Evolutionary conservation across 53 echinoderm and acorn worm genomes (phyloP).

Genomic region (Paelopatides confundens): DNA sequence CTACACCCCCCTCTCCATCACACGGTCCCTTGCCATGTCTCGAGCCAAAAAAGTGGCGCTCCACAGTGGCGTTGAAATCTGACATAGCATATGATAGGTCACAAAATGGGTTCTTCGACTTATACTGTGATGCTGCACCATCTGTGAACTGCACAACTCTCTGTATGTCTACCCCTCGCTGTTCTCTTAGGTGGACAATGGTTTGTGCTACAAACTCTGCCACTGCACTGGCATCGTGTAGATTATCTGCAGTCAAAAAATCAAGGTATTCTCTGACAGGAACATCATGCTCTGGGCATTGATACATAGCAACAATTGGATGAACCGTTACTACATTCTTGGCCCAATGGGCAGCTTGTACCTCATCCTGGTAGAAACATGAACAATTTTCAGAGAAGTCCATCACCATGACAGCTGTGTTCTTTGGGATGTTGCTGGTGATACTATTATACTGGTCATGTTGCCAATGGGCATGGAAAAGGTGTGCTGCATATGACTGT

Average conservation of each 20-base stretch:
- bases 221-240: constrained; percentile 63
- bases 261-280: constrained; percentile 59
- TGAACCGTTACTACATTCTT: constrained; percentile 61
- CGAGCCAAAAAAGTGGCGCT: constrained; percentile 69
- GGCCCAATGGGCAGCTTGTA: constrained; percentile 41
- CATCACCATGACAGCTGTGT: constrained; percentile 42
- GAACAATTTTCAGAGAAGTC: constrained; percentile 38
- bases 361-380: constrained; percentile 52
- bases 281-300: constrained; percentile 47
- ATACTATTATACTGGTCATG: constrained; percentile 40
- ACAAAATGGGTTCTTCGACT: constrained; percentile 59
- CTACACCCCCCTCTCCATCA: constrained; percentile 64
- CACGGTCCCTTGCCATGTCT: constrained; percentile 71
- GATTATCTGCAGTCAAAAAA: constrained; percentile 62
- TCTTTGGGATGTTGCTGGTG: constrained; percentile 28
- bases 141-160: constrained; percentile 67
- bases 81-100: constrained; percentile 36
- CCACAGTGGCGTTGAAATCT: constrained; percentile 42
- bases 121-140: constrained; percentile 63
- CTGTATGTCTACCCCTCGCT: constrained; percentile 49
- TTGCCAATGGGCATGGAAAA: too few relatives aligned
- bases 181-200: neutral
- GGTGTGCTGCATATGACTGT: constrained; percentile 20
- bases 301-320: constrained; percentile 71
- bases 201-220: constrained; percentile 53